A percentile compares a stretch with the other conserved stretches of the same genome.
phyloP scores from a whole-genome alignment of 2,113 vertebrate species.

The Ornithorhynchus anatinus region DNA sequence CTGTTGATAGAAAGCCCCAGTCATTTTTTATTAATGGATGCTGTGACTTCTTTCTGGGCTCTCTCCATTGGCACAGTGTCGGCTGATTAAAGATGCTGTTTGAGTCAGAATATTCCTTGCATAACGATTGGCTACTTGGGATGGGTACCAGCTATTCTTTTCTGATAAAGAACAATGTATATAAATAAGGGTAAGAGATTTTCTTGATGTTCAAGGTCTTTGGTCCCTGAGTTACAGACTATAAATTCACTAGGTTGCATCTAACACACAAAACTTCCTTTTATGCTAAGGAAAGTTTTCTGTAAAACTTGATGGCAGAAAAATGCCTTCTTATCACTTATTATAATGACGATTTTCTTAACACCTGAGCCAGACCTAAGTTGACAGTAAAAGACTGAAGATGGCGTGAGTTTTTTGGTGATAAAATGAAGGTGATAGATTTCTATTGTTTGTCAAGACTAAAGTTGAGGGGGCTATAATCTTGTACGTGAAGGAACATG shows the following conservation, averaged over 20 bases:
- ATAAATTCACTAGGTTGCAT: conserved; percentile 51
- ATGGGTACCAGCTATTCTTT: conserved; percentile 62
- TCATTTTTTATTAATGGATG: conserved; percentile 70
- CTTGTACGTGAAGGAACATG: no score
- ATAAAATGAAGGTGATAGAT: no score
- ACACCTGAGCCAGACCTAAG: conserved; percentile 47
- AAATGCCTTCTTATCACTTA: conserved; percentile 49
- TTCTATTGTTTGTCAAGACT: no score
- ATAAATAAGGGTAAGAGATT: conserved; percentile 67
- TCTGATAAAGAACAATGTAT: conserved; percentile 66
- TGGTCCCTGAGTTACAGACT: conserved; percentile 53
- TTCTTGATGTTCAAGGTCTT: conserved; percentile 68
- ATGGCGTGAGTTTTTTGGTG: conserved; percentile 38
- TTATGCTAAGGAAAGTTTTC: conserved; percentile 44
- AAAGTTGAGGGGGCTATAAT: no score
- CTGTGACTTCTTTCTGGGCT: conserved; percentile 56
- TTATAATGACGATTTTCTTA: conserved; percentile 48
- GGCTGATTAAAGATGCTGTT: conserved; percentile 63
- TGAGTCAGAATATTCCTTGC: conserved; percentile 68
- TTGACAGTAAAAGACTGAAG: conserved; percentile 39
- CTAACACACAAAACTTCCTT: conserved; percentile 38
- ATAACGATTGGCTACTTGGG: conserved; percentile 68
- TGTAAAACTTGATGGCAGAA: conserved; percentile 43
- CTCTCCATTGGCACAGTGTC: conserved; percentile 58
- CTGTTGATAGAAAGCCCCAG: conserved; percentile 68